Conservation (phyloP, 37 sponge, comb jelly and placozoan genomes). For the Eunapius fragilis region DNA sequence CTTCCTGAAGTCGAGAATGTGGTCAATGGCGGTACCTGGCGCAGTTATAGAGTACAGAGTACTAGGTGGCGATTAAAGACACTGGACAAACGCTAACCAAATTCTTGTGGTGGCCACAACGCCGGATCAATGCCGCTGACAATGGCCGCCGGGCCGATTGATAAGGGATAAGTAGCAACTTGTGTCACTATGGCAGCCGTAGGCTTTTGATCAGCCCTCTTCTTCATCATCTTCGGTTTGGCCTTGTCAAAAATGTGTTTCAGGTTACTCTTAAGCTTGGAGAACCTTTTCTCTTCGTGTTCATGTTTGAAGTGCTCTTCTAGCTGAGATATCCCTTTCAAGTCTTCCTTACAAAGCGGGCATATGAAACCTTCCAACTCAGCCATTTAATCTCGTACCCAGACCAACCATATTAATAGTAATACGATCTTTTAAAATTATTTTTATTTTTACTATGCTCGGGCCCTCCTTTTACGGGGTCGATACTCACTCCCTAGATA, state of each 20-base stretch:
- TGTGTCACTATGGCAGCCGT: background rate
- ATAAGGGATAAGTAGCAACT: background rate
- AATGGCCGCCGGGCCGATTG: constrained; percentile 16
- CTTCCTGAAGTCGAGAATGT: constrained; percentile 28
- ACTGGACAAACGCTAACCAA: constrained; percentile 29
- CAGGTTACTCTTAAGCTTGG: constrained; percentile 41
- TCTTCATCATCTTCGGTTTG: constrained; percentile 34
- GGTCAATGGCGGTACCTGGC: constrained; percentile 23
- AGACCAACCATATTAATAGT: too few relatives aligned
- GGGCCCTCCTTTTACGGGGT: too few relatives aligned
- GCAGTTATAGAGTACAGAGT: background rate
- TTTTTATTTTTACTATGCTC: too few relatives aligned
- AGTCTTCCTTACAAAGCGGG: constrained; percentile 63
- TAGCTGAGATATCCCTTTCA: constrained; percentile 29
- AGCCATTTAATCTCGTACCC: constrained; percentile 30
- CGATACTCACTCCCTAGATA: too few relatives aligned
- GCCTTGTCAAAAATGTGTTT: constrained; percentile 56
- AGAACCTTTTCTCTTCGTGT: constrained; percentile 24
- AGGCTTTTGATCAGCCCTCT: background rate
- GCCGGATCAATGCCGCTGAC: constrained; percentile 49
- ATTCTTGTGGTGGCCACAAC: constrained; percentile 64
- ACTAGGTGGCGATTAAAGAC: background rate
- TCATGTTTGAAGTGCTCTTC: constrained; percentile 65
- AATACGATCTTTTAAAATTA: too few relatives aligned
- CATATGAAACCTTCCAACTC: constrained; percentile 80